These are phyloP conservation scores for Hestina assimilis DNA, from an alignment of 1,140 invertebrate genomes.

Conservation along the genomic window DNA sequence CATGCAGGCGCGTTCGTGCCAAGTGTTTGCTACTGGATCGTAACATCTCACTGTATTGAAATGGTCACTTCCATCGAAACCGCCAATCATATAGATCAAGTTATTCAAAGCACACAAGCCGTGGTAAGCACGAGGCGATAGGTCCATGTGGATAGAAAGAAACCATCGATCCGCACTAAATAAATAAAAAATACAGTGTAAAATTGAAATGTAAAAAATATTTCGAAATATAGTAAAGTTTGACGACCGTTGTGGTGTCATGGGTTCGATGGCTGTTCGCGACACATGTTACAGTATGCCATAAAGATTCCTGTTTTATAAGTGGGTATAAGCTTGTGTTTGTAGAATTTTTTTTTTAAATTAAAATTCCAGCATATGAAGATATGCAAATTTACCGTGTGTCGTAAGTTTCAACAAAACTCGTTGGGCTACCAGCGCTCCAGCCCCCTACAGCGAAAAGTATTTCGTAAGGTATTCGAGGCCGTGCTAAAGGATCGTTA, in stretches of 20 bases:
- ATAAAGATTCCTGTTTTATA: no score
- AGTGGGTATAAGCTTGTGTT: no score
- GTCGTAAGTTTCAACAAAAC: conserved; percentile 89
- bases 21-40: conserved; percentile 81
- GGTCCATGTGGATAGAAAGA: conserved; percentile 80
- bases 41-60: conserved; percentile 85
- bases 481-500: conserved; percentile 79
- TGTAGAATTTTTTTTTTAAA: no score
- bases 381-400: conserved; percentile 62
- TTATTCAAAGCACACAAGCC: conserved; percentile 84
- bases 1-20: conserved; percentile 86
- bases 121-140: conserved; percentile 85
- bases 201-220: no score
- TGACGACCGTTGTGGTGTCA: no score
- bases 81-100: conserved; percentile 87
- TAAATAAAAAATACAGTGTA: conserved; percentile 4
- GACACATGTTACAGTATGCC: no score
- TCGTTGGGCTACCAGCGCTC: conserved; percentile 88
- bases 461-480: conserved; percentile 84
- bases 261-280: no score
- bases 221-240: no score
- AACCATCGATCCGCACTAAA: conserved; percentile 83
- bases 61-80: conserved; percentile 85
- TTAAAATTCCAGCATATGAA: no score
- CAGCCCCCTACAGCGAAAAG: conserved; percentile 88